Evolutionary conservation across 2,888 invertebrate species (phyloP).

Genomic region (Leptinotarsa tumamoca): DNA sequence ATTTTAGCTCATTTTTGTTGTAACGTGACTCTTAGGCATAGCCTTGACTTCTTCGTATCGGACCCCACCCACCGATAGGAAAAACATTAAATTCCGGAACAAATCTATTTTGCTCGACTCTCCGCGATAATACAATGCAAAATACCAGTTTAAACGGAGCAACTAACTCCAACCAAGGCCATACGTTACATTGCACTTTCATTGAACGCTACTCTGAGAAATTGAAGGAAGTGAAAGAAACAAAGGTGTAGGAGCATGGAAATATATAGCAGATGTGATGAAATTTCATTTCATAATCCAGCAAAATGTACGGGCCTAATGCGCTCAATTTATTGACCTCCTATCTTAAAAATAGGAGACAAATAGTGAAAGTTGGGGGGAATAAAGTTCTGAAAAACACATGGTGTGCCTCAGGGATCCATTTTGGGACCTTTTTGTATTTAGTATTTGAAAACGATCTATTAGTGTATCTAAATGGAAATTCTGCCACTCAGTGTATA

Average conservation of each 20-base stretch:
- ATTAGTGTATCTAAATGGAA: too few species aligned
- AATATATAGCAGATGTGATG: too few species aligned
- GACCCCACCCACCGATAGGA: constrained; percentile 31
- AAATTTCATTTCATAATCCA: too few species aligned
- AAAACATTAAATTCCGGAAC: constrained; percentile 38
- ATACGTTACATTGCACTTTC: constrained; percentile 48
- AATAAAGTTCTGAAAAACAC: too few species aligned
- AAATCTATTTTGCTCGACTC: constrained; percentile 32
- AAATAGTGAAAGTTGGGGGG: too few species aligned
- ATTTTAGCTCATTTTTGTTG: background rate
- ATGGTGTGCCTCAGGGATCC: too few species aligned
- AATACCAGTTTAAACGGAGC: constrained; percentile 48
- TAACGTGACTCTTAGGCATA: constrained; percentile 5
- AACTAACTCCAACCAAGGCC: constrained; percentile 47
- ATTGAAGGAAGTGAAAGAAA: background rate
- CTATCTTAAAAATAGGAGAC: too few species aligned
- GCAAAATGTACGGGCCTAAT: too few species aligned
- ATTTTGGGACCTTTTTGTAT: too few species aligned
- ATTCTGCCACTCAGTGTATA: too few species aligned
- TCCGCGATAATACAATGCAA: constrained; percentile 40
- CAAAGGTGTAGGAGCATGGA: background rate
- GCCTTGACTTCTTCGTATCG: constrained; percentile 33
- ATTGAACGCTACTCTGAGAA: background rate
- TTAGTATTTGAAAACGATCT: too few species aligned
- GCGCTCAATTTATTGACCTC: too few species aligned